phyloP scores from a whole-genome alignment of 2,113 vertebrate species.

The Clinocottus analis region DNA sequence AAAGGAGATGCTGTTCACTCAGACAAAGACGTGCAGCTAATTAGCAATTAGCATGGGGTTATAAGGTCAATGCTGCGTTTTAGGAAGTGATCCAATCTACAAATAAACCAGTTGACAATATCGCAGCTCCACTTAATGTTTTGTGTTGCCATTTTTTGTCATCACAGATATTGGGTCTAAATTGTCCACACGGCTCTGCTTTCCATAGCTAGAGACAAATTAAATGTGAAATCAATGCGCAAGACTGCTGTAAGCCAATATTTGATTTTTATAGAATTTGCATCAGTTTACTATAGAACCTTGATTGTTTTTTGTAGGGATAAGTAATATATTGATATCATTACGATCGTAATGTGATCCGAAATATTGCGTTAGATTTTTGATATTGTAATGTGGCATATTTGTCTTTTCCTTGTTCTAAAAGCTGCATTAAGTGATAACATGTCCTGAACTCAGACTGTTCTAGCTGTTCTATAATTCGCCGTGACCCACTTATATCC shows the following conservation, averaged over 20 bases:
- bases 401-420: no score
- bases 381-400: no score
- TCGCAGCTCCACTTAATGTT: neutral
- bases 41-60: conserved; percentile 36
- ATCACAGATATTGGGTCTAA: neutral
- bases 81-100: conserved; percentile 13
- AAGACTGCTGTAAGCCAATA: neutral
- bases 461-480: neutral
- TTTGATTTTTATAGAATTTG: neutral
- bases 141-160: neutral
- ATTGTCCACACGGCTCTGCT: neutral
- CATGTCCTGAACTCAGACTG: no score
- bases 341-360: no score
- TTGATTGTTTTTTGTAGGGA: neutral
- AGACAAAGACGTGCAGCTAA: conserved; percentile 39
- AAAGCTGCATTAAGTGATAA: no score
- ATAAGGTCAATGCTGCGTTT: conserved; percentile 38
- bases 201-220: neutral
- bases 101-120: neutral
- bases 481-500: neutral
- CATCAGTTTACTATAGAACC: neutral
- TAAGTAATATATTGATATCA: no score
- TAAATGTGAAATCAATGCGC: neutral
- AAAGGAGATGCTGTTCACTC: conserved; percentile 16
- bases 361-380: no score